Percentiles rank a stretch among this genome's conserved stretches.
Evolutionary conservation across 2,113 vertebrate genomes (phyloP).

Genomic region (Zootoca vivipara): DNA sequence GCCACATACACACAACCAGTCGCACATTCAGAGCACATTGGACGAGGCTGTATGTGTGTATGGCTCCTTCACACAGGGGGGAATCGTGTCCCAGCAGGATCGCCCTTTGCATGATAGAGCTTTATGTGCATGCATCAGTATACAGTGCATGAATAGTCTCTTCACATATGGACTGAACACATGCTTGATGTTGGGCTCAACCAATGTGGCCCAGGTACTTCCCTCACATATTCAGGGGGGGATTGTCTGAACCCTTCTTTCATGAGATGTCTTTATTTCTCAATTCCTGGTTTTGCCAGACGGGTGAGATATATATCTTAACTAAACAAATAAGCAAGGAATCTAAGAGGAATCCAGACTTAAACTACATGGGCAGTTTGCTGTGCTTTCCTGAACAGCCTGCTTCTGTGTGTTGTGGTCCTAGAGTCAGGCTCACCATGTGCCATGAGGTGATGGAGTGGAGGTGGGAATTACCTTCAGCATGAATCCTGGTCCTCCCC

Average conservation of each 20-base stretch:
- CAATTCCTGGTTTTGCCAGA: background rate
- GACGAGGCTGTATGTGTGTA: background rate
- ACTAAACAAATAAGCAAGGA: background rate
- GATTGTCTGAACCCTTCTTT: background rate
- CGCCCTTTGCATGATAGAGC: too few species aligned
- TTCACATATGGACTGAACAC: too few species aligned
- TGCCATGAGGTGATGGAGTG: background rate
- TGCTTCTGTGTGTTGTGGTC: background rate
- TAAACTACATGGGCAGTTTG: background rate
- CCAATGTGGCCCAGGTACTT: background rate
- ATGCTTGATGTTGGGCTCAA: background rate
- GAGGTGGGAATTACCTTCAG: background rate
- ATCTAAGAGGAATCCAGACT: background rate
- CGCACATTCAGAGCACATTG: background rate
- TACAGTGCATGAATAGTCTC: too few species aligned
- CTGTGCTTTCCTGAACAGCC: too few species aligned
- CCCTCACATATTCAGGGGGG: background rate
- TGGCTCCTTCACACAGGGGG: background rate
- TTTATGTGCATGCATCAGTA: too few species aligned
- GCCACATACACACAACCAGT: background rate
- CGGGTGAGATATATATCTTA: background rate
- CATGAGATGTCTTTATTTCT: background rate
- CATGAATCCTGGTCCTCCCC: background rate
- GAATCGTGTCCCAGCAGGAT: background rate
- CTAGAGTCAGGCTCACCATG: background rate